Percentiles rank a stretch among this genome's conserved stretches.
Evolutionary conservation across 2,888 invertebrate species (phyloP).

Genomic region (Lithophane ornitopus): DNA sequence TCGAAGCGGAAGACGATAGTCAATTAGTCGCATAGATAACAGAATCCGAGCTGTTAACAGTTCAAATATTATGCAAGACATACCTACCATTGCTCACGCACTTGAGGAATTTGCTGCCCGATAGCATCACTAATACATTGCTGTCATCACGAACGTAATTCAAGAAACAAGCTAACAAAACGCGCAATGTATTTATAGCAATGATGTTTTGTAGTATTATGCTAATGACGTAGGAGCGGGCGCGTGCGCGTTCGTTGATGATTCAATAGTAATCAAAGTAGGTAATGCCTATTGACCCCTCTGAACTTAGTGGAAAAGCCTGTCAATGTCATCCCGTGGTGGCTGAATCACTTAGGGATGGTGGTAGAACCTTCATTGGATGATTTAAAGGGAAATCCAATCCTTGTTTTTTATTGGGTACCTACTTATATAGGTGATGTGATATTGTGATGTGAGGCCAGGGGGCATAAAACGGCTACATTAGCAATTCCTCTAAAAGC

Average conservation of each 20-base stretch:
- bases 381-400: not conserved
- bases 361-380: not conserved
- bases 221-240: conserved; percentile 47
- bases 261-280: conserved; percentile 45
- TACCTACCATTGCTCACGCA: conserved; percentile 14
- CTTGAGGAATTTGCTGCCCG: not conserved
- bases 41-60: conserved; percentile 6
- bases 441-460: too few relatives aligned
- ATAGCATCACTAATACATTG: conserved; percentile 34
- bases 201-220: conserved; percentile 19
- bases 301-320: not conserved
- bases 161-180: conserved; percentile 13
- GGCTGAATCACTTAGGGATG: not conserved
- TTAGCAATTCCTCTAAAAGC: too few relatives aligned
- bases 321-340: not conserved
- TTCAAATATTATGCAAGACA: conserved; percentile 39
- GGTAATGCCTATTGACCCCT: conserved; percentile 18
- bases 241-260: conserved; percentile 36
- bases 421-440: too few relatives aligned
- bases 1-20: conserved; percentile 26
- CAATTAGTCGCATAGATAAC: conserved; percentile 28
- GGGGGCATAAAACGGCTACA: too few relatives aligned
- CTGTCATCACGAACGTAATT: conserved; percentile 41
- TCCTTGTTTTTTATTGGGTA: not conserved
- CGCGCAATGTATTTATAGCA: conserved; percentile 41